phyloP scores from a whole-genome alignment of 2,797 vertebrate species.

The Notolabrus celidotus region DNA sequence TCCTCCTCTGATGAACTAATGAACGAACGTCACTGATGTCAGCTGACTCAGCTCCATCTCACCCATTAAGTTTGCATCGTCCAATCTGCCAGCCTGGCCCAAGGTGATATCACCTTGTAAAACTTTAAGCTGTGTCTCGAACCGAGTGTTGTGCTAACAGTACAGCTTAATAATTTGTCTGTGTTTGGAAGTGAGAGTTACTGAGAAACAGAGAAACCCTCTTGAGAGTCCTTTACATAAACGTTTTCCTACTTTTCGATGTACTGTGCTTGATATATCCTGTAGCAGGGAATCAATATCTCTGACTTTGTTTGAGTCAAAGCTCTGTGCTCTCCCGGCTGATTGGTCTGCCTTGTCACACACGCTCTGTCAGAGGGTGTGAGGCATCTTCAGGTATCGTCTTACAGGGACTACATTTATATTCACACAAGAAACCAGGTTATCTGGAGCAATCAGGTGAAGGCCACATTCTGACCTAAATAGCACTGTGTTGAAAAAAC shows the following conservation, averaged over 20 bases:
- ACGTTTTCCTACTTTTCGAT: neutral
- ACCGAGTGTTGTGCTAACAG: conserved; percentile 5
- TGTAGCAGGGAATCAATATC: conserved; percentile 16
- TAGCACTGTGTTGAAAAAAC: neutral
- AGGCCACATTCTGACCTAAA: conserved; percentile 9
- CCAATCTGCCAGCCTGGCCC: conserved; percentile 4
- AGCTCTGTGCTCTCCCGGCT: conserved; percentile 1
- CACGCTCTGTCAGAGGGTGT: conserved; percentile 10
- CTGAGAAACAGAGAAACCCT: neutral
- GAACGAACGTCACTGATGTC: conserved; percentile 20
- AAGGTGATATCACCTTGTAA: conserved; percentile 46
- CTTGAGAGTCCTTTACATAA: neutral
- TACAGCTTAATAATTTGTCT: conserved; percentile 25
- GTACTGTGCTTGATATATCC: neutral
- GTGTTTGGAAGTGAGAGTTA: neutral
- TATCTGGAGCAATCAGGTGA: conserved; percentile 28
- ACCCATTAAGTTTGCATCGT: conserved; percentile 12
- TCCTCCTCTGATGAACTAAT: conserved; percentile 23
- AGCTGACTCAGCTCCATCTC: conserved; percentile 45
- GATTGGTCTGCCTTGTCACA: conserved; percentile 13
- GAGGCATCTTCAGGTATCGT: conserved; percentile 29
- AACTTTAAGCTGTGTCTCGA: conserved; percentile 38
- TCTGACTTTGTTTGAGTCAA: conserved; percentile 16
- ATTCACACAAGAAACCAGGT: conserved; percentile 28
- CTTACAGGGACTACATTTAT: conserved; percentile 39